These are phyloP conservation scores for Ligdia adustata DNA, from an alignment of 2,888 invertebrate species.

Conservation along the genomic window DNA sequence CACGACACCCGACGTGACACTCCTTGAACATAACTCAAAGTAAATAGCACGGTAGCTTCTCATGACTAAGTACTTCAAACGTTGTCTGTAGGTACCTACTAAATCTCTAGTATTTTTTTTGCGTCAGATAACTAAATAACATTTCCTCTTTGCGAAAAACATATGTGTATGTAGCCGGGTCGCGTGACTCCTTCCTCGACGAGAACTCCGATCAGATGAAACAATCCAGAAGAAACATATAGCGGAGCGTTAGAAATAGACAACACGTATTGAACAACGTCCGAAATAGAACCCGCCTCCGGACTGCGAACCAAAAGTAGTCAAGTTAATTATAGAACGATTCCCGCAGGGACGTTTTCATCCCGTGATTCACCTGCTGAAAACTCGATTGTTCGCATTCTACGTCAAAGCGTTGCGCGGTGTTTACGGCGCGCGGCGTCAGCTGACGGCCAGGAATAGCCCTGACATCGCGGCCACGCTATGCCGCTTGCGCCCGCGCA, in stretches of 20 bases:
- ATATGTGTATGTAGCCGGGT: slow-evolving; percentile 9
- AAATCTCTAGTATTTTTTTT: slow-evolving; percentile 21
- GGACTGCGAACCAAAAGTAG: slow-evolving; percentile 81
- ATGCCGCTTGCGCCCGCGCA: slow-evolving; percentile 82
- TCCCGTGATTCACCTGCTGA: slow-evolving; percentile 81
- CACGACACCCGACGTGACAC: slow-evolving; percentile 31
- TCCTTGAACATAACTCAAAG: slow-evolving; percentile 31
- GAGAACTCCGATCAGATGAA: slow-evolving; percentile 51
- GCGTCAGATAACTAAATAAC: slow-evolving; percentile 7
- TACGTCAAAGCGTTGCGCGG: slow-evolving; percentile 82
- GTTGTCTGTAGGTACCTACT: slow-evolving; percentile 10
- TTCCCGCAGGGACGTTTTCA: slow-evolving; percentile 77
- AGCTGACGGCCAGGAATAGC: slow-evolving; percentile 83
- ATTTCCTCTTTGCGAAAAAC: slow-evolving; percentile 16
- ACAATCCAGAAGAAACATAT: slow-evolving; percentile 60
- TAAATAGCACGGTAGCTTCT: slow-evolving; percentile 30
- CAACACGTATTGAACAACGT: slow-evolving; percentile 68
- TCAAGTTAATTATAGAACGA: slow-evolving; percentile 79
- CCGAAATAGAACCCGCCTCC: slow-evolving; percentile 81
- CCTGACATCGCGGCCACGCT: slow-evolving; percentile 82
- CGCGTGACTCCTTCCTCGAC: slow-evolving; percentile 41
- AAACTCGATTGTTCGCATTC: slow-evolving; percentile 82
- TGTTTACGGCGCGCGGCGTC: slow-evolving; percentile 77
- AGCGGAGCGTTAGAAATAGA: slow-evolving; percentile 71
- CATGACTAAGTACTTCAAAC: slow-evolving; percentile 23